phyloP scores from a whole-genome alignment of 2,888 invertebrate genomes.

The Neuroscelio doddi region DNA sequence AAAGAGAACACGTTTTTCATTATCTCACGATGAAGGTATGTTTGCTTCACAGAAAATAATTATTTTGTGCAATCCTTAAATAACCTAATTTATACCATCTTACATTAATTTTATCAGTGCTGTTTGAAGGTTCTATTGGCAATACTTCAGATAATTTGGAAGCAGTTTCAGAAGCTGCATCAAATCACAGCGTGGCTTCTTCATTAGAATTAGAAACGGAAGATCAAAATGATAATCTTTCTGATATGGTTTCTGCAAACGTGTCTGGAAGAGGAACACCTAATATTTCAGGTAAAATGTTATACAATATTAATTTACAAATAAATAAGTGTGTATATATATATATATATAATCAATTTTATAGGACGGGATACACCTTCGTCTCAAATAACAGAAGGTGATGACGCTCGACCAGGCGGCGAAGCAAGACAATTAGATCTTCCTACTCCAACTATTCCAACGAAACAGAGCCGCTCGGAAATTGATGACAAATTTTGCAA shows the following conservation, averaged over 20 bases:
- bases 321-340: no score
- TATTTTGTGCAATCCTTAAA: not conserved
- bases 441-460: conserved; percentile 70
- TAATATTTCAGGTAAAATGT: conserved; percentile 87
- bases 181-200: conserved; percentile 95
- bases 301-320: not conserved
- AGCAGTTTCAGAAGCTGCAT: conserved; percentile 95
- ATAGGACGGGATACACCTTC: conserved; percentile 93
- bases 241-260: conserved; percentile 98
- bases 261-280: conserved; percentile 93
- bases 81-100: no score
- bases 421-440: conserved; percentile 68
- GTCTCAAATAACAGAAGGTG: conserved; percentile 90
- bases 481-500: conserved; percentile 99
- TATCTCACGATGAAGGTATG: conserved; percentile 86
- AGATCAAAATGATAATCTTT: conserved; percentile 93
- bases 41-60: conserved; percentile 7
- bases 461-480: conserved; percentile 91
- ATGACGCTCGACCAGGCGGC: conserved; percentile 74
- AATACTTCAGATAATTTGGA: conserved; percentile 95
- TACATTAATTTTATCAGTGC: conserved; percentile 52
- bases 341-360: conserved; percentile 6
- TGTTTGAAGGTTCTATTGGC: conserved; percentile 83
- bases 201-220: conserved; percentile 90
- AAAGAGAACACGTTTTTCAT: conserved; percentile 78